phyloP scores from a whole-genome alignment of 2,797 vertebrate species.

The Saxicola maurus region DNA sequence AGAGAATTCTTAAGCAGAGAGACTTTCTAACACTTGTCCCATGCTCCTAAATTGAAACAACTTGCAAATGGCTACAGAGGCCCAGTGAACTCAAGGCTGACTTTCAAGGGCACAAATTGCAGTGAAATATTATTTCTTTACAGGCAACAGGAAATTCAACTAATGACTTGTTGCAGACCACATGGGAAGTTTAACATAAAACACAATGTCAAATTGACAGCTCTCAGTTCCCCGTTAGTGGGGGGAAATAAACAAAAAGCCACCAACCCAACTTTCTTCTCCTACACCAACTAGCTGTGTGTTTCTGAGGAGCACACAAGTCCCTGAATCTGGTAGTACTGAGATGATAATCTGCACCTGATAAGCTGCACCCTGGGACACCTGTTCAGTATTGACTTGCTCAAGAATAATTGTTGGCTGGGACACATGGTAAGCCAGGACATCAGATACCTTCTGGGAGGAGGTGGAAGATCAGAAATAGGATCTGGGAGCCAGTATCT shows the following conservation, averaged over 20 bases:
- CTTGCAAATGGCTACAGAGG: neutral
- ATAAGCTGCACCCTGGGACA: constrained; percentile 1
- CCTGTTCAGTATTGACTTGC: constrained; percentile 31
- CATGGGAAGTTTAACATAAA: neutral
- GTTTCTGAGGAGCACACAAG: neutral
- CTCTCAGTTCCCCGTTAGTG: neutral
- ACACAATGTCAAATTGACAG: neutral
- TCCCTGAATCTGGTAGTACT: neutral
- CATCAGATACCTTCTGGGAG: constrained; percentile 20
- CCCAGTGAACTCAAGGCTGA: neutral
- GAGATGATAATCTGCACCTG: neutral
- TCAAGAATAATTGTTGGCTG: neutral
- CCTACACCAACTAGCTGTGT: neutral
- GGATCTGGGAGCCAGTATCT: constrained; percentile 10
- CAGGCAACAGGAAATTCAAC: neutral
- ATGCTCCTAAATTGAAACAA: neutral
- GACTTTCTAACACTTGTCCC: neutral
- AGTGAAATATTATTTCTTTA: neutral
- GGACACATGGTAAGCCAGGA: neutral
- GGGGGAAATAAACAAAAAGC: neutral
- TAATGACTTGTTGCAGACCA: neutral
- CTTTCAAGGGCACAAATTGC: neutral
- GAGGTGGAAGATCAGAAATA: constrained; percentile 40
- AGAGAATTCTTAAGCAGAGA: neutral
- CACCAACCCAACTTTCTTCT: neutral